phyloP scores from a whole-genome alignment of 2,888 invertebrate species.

The Caenorhabditis uteleia region DNA sequence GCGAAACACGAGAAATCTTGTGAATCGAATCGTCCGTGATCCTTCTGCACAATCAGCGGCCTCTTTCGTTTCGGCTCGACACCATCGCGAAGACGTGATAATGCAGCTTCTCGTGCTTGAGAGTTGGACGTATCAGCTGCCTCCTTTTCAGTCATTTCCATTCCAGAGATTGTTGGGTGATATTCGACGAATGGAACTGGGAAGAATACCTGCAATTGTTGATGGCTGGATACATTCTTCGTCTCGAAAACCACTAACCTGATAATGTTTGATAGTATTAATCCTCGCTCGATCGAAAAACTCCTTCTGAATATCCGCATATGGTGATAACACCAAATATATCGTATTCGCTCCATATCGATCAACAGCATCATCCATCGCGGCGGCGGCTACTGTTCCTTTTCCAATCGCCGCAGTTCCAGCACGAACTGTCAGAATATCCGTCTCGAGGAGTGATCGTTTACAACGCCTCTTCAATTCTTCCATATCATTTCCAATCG shows the following conservation, averaged over 20 bases:
- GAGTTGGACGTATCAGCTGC: conserved; percentile 21
- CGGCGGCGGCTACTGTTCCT: conserved; percentile 44
- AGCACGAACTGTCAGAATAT: conserved; percentile 53
- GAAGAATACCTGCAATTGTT: no score
- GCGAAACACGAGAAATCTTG: conserved; percentile 80
- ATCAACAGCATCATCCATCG: conserved; percentile 67
- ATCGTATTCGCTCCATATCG: conserved; percentile 65
- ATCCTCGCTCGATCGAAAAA: conserved; percentile 91
- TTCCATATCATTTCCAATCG: conserved; percentile 59
- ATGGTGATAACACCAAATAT: conserved; percentile 62
- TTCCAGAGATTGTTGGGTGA: conserved; percentile 76
- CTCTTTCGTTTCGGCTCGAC: conserved; percentile 49
- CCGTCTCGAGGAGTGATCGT: conserved; percentile 57
- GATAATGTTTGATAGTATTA: conserved; percentile 88
- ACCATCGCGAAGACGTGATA: conserved; percentile 48
- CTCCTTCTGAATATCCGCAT: conserved; percentile 80
- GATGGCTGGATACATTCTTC: conserved; percentile 16
- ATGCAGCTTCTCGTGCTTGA: conserved; percentile 44
- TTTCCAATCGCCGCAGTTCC: conserved; percentile 11
- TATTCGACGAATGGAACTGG: conserved; percentile 90
- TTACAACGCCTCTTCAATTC: conserved; percentile 65
- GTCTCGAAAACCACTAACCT: no score
- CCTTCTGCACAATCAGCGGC: conserved; percentile 55
- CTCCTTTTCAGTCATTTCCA: conserved; percentile 54
- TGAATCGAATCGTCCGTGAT: conserved; percentile 76